Evolutionary conservation across 2,888 invertebrate genomes (phyloP).

Genomic region (Cantharis nigra): DNA sequence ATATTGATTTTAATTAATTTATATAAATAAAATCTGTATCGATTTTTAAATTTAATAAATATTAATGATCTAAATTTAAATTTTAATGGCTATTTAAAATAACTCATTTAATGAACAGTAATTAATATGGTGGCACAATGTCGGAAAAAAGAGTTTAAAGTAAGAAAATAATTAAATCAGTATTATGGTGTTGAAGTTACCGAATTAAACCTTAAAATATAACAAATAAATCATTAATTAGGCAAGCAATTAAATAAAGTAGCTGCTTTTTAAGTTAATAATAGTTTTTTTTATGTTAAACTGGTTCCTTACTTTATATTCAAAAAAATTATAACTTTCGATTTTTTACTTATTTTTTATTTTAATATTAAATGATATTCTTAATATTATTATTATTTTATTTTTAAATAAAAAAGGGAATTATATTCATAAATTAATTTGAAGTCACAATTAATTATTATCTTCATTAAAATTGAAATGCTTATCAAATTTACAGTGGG

Average conservation of each 20-base stretch:
- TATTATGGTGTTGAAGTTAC: neutral
- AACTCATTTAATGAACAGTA: neutral
- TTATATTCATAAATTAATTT: too few relatives aligned
- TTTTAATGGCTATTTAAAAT: neutral
- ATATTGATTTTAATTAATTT: neutral
- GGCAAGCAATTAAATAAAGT: neutral
- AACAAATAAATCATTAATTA: neutral
- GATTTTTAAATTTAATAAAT: neutral
- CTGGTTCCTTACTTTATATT: too few relatives aligned
- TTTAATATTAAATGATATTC: too few relatives aligned
- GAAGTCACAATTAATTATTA: too few relatives aligned
- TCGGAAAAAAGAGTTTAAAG: neutral
- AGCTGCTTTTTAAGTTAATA: neutral
- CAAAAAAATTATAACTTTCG: too few relatives aligned
- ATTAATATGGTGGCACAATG: neutral
- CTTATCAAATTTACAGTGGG: too few relatives aligned
- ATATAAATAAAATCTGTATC: neutral
- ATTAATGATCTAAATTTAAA: neutral
- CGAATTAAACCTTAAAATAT: neutral
- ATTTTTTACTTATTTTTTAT: too few relatives aligned
- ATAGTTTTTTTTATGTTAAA: neutral
- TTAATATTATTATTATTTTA: too few relatives aligned
- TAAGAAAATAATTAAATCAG: neutral
- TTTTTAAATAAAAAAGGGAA: too few relatives aligned
- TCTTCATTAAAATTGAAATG: too few relatives aligned